Conservation (phyloP, 53 echinoderm and acorn worm species). For the Apostichopus leukothele region DNA sequence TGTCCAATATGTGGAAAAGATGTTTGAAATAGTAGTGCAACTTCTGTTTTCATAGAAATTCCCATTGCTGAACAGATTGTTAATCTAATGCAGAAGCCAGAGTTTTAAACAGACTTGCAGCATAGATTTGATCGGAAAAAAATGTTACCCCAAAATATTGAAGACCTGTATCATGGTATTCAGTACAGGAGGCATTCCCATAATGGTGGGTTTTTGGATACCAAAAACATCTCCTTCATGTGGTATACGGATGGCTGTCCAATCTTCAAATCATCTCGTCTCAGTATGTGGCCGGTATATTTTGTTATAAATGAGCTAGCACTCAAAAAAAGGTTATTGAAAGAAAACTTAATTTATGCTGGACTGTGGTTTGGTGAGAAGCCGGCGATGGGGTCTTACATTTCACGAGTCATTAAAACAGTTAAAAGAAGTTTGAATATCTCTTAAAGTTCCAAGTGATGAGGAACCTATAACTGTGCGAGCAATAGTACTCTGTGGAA, state of each 20-base stretch:
- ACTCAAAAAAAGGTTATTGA: slow-evolving; percentile 9
- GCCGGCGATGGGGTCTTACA: not conserved
- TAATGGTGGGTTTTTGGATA: not conserved
- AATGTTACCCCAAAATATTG: not conserved
- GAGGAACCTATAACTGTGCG: not conserved
- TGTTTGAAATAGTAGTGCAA: not conserved
- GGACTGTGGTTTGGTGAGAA: slow-evolving; percentile 46
- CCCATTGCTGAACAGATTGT: not conserved
- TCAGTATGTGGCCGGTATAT: slow-evolving; percentile 54
- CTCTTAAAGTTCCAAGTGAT: not conserved
- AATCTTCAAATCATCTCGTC: slow-evolving; percentile 53
- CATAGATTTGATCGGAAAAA: not conserved
- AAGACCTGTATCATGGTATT: slow-evolving; percentile 16
- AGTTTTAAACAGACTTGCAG: not conserved
- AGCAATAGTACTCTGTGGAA: slow-evolving; percentile 50
- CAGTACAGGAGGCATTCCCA: not conserved
- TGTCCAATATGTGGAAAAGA: no score
- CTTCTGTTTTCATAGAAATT: not conserved
- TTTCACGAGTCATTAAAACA: not conserved
- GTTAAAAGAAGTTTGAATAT: not conserved
- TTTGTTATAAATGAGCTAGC: slow-evolving; percentile 60
- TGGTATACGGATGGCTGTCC: slow-evolving; percentile 56
- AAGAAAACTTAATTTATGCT: slow-evolving; percentile 52
- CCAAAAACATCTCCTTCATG: slow-evolving; percentile 39
- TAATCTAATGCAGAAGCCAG: not conserved